Percentiles rank a stretch among this genome's conserved stretches.
phyloP scores from a whole-genome alignment of 2,888 invertebrate species.

The Trichacis sp. region DNA sequence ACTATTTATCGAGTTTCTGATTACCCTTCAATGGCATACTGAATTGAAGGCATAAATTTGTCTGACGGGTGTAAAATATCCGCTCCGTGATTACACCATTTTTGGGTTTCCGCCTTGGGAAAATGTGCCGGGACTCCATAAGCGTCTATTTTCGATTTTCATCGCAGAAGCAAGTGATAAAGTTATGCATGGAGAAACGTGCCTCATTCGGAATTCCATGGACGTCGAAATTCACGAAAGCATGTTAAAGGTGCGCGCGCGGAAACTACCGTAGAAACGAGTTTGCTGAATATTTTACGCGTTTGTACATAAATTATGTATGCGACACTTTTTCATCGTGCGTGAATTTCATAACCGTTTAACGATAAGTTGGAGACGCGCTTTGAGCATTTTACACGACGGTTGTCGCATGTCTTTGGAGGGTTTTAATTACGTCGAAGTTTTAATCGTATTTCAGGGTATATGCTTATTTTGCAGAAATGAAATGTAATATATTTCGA shows the following conservation, averaged over 20 bases:
- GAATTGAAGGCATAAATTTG: constrained; percentile 6
- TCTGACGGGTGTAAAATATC: constrained; percentile 19
- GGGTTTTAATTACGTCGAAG: no score
- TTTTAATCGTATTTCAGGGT: no score
- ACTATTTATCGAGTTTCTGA: neutral
- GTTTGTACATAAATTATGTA: constrained; percentile 21
- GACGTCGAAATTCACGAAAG: constrained; percentile 30
- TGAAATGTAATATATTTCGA: no score
- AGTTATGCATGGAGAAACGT: constrained; percentile 37
- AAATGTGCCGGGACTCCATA: constrained; percentile 25
- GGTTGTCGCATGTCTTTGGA: no score
- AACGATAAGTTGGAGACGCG: no score
- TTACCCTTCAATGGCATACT: neutral
- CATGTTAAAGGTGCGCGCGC: constrained; percentile 28
- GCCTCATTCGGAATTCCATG: constrained; percentile 31
- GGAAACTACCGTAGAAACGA: constrained; percentile 13
- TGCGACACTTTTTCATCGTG: constrained; percentile 10
- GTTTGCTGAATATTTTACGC: constrained; percentile 32
- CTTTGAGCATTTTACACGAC: no score
- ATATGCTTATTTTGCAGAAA: no score
- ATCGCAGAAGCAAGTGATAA: constrained; percentile 26
- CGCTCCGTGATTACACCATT: constrained; percentile 21
- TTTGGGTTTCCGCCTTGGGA: constrained; percentile 20
- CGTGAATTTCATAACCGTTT: neutral
- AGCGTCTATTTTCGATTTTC: constrained; percentile 32